Evolutionary conservation across 2,113 vertebrate species (phyloP), one percentile per base, ranked within the genome.

Genomic region (Morone saxatilis): DNA sequence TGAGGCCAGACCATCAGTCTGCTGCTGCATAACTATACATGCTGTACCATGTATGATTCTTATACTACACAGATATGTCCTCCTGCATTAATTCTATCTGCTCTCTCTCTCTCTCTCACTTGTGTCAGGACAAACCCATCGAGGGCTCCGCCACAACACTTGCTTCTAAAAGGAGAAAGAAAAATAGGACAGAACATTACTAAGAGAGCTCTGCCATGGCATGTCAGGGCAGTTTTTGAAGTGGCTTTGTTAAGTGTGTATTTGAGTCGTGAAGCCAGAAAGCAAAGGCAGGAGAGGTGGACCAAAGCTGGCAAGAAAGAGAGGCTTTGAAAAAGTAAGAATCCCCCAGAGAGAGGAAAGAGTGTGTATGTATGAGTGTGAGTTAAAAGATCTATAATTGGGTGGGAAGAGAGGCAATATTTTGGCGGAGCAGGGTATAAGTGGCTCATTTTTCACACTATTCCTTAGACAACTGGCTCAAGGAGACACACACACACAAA

Each of bases 351-450:
- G 80, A 75, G 61, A 60, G 6, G 31, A 56, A 59, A 71, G 45
- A 41, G 56, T 38, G 57, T 45, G 40, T 76, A 59, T 79, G 60
- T 70, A 80, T 71, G 62, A 72, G 40, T 77, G 80, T 48, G 22
- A 84, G 76, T 86, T 85, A 82, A 83, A 80, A 88, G 40, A 88
- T 87, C 74, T 76, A 83, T 88, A 89, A 93, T 84, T 89, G 77
- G 71, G 40, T 80, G 56, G 81, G 81, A 9, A 11, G 62, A 56
- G 71, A 86, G 61, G 73, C 76, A 63, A 88, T 83, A 83, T 74
- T 70, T 43, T 69, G 45, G 77, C 5, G 3, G 51, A 79, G 71
- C 47, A 77, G 9, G 19, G 65, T 62, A 36, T 81, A 88, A 88
- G 78, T 89, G 76, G 76, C 78, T 84, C 76, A 80, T 92, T 90